phyloP scores from a whole-genome alignment of 2,797 vertebrate species.

The Cuniculus paca region DNA sequence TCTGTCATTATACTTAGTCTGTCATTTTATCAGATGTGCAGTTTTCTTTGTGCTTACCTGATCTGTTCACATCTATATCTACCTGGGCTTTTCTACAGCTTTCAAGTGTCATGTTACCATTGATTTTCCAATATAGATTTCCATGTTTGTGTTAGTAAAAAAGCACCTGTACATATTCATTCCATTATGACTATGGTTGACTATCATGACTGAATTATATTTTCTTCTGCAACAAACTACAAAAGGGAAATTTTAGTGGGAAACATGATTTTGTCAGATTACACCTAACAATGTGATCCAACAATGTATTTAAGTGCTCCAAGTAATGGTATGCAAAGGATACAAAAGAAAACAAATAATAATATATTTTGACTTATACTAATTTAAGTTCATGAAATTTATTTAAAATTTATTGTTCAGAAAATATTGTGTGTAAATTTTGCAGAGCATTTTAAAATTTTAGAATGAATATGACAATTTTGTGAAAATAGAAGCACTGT shows the following conservation, averaged over 20 bases:
- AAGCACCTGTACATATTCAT: neutral
- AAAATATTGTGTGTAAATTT: neutral
- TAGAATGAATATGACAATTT: neutral
- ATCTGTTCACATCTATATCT: neutral
- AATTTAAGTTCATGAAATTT: neutral
- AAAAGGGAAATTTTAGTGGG: neutral
- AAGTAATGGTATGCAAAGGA: neutral
- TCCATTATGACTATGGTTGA: neutral
- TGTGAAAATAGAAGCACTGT: neutral
- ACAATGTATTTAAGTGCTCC: too few relatives aligned
- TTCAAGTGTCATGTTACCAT: neutral
- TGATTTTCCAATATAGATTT: neutral
- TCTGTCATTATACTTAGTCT: neutral
- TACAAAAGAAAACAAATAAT: neutral
- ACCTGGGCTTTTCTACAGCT: neutral
- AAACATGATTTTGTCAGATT: neutral
- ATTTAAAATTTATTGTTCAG: neutral
- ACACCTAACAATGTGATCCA: neutral
- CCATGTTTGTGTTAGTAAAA: neutral
- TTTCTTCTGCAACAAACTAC: neutral
- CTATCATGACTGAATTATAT: neutral
- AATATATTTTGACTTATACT: neutral
- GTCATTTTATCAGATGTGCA: neutral
- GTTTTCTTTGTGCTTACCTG: neutral
- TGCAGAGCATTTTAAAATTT: neutral